Evolutionary conservation across 35 echinoderm and acorn worm genomes (phyloP), one percentile per base, ranked within the genome.

Genomic region (Apostichopus californicus): DNA sequence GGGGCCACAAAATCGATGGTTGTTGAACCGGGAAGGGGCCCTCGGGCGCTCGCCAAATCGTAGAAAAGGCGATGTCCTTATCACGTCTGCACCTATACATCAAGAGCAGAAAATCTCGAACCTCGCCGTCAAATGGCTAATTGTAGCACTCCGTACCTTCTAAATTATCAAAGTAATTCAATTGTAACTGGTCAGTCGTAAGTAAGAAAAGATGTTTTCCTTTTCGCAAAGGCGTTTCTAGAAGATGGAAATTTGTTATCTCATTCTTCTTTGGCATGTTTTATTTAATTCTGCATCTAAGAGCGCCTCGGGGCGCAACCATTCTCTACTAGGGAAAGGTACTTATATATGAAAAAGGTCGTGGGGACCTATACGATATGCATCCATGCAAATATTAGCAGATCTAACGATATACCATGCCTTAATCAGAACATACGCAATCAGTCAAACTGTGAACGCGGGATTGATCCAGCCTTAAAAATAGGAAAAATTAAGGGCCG

Each of bases 151-250:
- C 86, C 86, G 54, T 72, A 73, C 86, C 86, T 60, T 68, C 86
- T 64, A 89, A 68, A 73, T 89, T 66, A 89, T 66, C 86, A 20
- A 89, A 64, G 60, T 89, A 89, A 89, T 89, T 89, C 86, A 89
- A 89, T 89, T 89, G 86, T 89, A 89, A 63, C 86, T 89, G 86
- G 86, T 89, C 86, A 89, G 57, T 89, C 61, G 86, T 89, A 73
- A 89, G 68, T 73, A 89, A 89, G 81, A 89, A 89, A 89, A 89
- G 86, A 89, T 89, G 86, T 89, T 89, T 89, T 89, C 86, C 86
- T 72, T 72, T 73, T 89, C 34, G 86, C 86, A 89, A 72, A 73
- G 86, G 63, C 86, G 86, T 89, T 89, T 72, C 86, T 63, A 73
- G 60, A 73, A 89, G 86, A 89, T 73, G 61, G 86, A 89, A 73